phyloP scores from a whole-genome alignment of 2,888 invertebrate genomes.

The Augiades crinisus region DNA sequence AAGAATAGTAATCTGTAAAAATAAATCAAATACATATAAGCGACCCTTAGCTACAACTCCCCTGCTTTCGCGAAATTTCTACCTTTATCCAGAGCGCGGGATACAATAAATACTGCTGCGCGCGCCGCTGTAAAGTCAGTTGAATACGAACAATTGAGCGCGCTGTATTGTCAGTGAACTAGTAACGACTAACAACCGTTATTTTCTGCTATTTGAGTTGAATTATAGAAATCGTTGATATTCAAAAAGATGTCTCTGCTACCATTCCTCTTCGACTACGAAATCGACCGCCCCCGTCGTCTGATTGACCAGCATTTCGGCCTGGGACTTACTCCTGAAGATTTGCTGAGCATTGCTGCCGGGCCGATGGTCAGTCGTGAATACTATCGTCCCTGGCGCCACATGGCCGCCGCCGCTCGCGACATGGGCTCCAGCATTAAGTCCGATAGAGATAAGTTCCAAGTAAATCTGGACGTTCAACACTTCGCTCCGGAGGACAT shows the following conservation, averaged over 20 bases:
- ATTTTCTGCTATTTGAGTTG: constrained; percentile 15
- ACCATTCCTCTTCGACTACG: constrained; percentile 66
- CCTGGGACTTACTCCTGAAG: constrained; percentile 71
- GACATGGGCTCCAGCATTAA: constrained; percentile 80
- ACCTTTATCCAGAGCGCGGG: constrained; percentile 47
- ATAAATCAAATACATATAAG: constrained; percentile 19
- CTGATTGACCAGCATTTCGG: constrained; percentile 80
- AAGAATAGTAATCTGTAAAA: neutral
- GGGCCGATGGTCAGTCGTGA: constrained; percentile 50
- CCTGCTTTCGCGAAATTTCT: constrained; percentile 54
- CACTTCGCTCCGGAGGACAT: constrained; percentile 89
- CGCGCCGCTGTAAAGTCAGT: constrained; percentile 44
- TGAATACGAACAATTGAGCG: constrained; percentile 41
- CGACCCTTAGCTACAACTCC: constrained; percentile 38
- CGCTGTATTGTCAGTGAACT: constrained; percentile 28
- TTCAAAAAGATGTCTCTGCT: constrained; percentile 67
- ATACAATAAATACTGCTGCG: constrained; percentile 45
- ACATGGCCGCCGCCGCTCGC: constrained; percentile 66
- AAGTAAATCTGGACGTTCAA: constrained; percentile 87
- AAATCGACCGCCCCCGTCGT: constrained; percentile 64
- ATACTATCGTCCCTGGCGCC: constrained; percentile 70
- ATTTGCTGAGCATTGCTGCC: constrained; percentile 52
- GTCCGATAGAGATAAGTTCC: constrained; percentile 68
- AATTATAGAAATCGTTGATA: constrained; percentile 10
- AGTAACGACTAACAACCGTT: constrained; percentile 3